Evolutionary conservation across 2,113 vertebrate species (phyloP).

Genomic region (Stictonetta naevosa): DNA sequence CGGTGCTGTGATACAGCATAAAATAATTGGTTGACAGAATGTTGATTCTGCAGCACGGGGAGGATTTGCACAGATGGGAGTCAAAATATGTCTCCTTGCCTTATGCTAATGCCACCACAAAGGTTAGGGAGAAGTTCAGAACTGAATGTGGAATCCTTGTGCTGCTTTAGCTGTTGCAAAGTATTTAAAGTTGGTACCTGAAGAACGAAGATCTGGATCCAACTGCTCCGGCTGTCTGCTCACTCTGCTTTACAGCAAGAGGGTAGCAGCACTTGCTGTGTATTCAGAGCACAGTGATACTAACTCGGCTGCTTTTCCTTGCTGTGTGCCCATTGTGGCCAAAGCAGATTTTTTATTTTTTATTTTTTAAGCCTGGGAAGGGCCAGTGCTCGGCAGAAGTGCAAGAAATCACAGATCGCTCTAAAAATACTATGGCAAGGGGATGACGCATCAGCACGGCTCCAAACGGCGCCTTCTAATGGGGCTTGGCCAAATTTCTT

Average conservation of each 20-base stretch:
- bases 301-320: neutral
- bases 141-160: constrained; percentile 44
- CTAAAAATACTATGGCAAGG: constrained; percentile 19
- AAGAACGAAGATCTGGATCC: constrained; percentile 13
- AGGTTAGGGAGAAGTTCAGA: constrained; percentile 69
- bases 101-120: constrained; percentile 68
- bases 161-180: constrained; percentile 39
- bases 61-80: constrained; percentile 71
- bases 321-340: neutral
- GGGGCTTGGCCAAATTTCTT: neutral
- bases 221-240: neutral
- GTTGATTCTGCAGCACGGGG: constrained; percentile 64
- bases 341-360: neutral
- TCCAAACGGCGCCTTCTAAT: neutral
- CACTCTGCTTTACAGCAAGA: neutral
- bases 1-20: constrained; percentile 60
- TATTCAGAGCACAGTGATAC: neutral
- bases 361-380: neutral
- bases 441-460: neutral
- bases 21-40: constrained; percentile 74
- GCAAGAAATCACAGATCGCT: neutral
- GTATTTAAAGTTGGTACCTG: constrained; percentile 20
- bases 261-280: neutral
- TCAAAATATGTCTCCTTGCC: constrained; percentile 70
- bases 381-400: neutral